Evolutionary conservation across 2,113 vertebrate genomes (phyloP).

Genomic region (Megaceryle torquata): DNA sequence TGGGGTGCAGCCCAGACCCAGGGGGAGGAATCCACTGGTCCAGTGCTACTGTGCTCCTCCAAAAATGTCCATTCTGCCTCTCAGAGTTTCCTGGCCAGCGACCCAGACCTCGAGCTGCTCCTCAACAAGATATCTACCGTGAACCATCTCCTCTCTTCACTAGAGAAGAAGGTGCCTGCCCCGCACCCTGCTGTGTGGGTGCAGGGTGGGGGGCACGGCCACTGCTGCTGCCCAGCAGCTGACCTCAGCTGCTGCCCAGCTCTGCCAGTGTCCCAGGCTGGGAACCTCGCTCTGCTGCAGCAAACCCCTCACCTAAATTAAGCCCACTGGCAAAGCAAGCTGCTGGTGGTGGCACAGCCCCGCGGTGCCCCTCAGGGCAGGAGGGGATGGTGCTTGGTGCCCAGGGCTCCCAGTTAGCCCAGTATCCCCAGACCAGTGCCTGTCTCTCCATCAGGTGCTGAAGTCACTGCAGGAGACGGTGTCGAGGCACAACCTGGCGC

Average conservation of each 20-base stretch:
- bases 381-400: accelerated
- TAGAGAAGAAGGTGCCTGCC: constrained; percentile 82
- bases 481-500: constrained; percentile 78
- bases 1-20: accelerated
- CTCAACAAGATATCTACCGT: constrained; percentile 80
- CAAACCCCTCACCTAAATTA: not conserved
- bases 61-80: accelerated
- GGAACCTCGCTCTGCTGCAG: not conserved
- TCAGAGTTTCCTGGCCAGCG: constrained; percentile 34
- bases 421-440: not conserved
- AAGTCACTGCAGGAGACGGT: constrained; percentile 82
- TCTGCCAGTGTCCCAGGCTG: not conserved
- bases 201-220: not conserved
- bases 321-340: not conserved
- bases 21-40: accelerated
- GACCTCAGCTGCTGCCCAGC: not conserved
- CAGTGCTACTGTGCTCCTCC: accelerated
- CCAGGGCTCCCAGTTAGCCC: not conserved
- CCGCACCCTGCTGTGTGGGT: accelerated
- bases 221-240: not conserved
- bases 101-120: constrained; percentile 80
- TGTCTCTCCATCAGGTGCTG: constrained; percentile 68
- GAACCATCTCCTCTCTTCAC: constrained; percentile 79
- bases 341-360: accelerated
- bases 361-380: not conserved